These are phyloP conservation scores for Odontophorus gujanensis DNA, from an alignment of 2,113 vertebrate species.

Conservation along the genomic window DNA sequence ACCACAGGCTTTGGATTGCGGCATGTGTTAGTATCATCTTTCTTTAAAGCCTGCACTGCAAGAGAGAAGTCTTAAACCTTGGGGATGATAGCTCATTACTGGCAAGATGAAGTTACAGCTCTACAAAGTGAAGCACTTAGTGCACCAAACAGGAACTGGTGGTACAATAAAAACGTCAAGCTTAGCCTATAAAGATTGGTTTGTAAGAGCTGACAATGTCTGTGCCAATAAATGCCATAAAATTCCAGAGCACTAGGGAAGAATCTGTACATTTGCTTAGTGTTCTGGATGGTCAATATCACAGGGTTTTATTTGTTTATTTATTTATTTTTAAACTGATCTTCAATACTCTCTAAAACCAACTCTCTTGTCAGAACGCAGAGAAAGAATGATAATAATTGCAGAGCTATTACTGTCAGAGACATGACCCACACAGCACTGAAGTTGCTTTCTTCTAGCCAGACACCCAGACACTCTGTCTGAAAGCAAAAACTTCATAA, in stretches of 20 bases:
- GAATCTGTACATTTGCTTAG: background rate
- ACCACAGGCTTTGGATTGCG: background rate
- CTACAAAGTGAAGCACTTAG: background rate
- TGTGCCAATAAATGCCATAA: background rate
- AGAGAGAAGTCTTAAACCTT: background rate
- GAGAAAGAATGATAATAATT: background rate
- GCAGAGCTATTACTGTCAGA: background rate
- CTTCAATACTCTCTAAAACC: background rate
- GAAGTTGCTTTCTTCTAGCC: background rate
- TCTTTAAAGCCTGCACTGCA: background rate
- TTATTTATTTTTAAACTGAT: background rate
- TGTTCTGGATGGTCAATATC: background rate
- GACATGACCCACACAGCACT: background rate
- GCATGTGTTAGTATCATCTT: background rate
- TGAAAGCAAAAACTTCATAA: conserved; percentile 6
- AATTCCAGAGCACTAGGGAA: background rate
- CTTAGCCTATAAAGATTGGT: background rate
- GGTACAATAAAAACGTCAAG: background rate
- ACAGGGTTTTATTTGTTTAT: too few species aligned
- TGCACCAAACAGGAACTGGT: background rate
- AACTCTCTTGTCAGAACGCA: background rate
- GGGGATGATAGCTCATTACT: background rate
- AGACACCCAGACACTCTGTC: background rate
- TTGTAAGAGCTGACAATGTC: background rate
- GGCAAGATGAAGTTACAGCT: background rate